Base-by-base conservation (phyloP, 2,888 invertebrate species). In the Epinotia ramella region DNA sequence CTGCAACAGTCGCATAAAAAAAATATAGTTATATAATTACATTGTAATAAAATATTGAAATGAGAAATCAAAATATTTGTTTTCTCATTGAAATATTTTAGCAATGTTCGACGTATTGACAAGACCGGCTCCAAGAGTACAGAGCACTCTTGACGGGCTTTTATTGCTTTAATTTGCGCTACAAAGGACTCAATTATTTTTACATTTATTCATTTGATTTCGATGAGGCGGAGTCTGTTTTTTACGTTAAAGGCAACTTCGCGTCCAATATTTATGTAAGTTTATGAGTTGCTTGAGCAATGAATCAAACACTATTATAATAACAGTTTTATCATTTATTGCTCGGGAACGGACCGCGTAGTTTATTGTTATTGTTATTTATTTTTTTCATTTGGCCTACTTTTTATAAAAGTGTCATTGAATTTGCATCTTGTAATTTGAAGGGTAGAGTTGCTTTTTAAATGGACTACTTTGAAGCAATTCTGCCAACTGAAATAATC, bases 101-200 rank as follows among this genome's bases (percentile, higher is more conserved):
- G 20, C 40, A 56, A 24, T 44, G 3, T 72, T 59, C 49, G 18
- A 11, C 33, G 28, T 49, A 59, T 33, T 66, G 73, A 66, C 46
- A 28, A 46, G 28, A 12, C 63, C 65, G 33, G 49, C 11, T 4
- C 16, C 18, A 49, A 33, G 18, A 9, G 46, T 59, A 65, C 33
- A 46, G 66, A 59, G 49, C 57, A 18, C 65, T 24, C 65, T 65
- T 59, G 73, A 66, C 65, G 49, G 59, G 49, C 49, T 49, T 20
- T 57, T 66, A 66, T 73, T 12, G 49, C 59, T 59, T 66, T 66
- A 57, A 73, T 73, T 73, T 66, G 33, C 40, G 20, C 66, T 73
- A 73, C 73, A 73, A 65, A 73, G 59, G 59, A 59, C 49, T 66
- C 73, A 65, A 73, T 73, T 66, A 66, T 73, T 73, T 49, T 66